A percentile compares a stretch with the other conserved stretches of the same genome.
Evolutionary conservation across 2,888 invertebrate species (phyloP).

Genomic region (Blastobasis lacticolella): DNA sequence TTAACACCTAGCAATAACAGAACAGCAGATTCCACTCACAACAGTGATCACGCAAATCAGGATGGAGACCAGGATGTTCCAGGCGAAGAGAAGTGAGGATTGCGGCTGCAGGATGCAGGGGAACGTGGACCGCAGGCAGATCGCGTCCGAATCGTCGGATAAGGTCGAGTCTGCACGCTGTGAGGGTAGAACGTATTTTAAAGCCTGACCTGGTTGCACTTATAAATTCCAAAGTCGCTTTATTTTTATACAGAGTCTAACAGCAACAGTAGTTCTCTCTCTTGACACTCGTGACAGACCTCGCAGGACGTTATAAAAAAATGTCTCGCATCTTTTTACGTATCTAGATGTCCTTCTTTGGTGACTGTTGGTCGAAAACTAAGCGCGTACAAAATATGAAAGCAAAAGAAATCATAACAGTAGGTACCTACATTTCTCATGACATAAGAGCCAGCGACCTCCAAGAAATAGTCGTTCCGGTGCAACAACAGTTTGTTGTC

Average conservation of each 20-base stretch:
- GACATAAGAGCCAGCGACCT: constrained; percentile 50
- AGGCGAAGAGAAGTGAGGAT: constrained; percentile 43
- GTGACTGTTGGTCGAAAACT: too few relatives aligned
- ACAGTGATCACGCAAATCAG: constrained; percentile 39
- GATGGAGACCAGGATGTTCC: constrained; percentile 39
- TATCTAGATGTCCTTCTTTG: too few relatives aligned
- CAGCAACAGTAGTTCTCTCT: too few relatives aligned
- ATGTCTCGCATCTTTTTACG: too few relatives aligned
- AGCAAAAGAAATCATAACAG: too few relatives aligned
- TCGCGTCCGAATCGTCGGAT: constrained; percentile 49
- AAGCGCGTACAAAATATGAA: too few relatives aligned
- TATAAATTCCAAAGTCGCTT: too few relatives aligned
- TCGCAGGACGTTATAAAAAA: too few relatives aligned
- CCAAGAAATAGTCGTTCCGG: constrained; percentile 40
- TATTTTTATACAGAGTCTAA: too few relatives aligned
- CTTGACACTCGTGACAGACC: too few relatives aligned
- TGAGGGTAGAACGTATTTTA: neutral
- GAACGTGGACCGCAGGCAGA: constrained; percentile 52
- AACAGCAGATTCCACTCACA: constrained; percentile 27
- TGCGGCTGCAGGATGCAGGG: constrained; percentile 56
- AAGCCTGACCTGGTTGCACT: too few relatives aligned
- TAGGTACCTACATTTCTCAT: constrained; percentile 47
- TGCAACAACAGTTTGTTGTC: constrained; percentile 31
- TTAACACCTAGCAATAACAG: too few relatives aligned
- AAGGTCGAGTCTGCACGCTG: constrained; percentile 44